phyloP scores from a whole-genome alignment of 2,797 vertebrate species.

The Sebastes nivosus region DNA sequence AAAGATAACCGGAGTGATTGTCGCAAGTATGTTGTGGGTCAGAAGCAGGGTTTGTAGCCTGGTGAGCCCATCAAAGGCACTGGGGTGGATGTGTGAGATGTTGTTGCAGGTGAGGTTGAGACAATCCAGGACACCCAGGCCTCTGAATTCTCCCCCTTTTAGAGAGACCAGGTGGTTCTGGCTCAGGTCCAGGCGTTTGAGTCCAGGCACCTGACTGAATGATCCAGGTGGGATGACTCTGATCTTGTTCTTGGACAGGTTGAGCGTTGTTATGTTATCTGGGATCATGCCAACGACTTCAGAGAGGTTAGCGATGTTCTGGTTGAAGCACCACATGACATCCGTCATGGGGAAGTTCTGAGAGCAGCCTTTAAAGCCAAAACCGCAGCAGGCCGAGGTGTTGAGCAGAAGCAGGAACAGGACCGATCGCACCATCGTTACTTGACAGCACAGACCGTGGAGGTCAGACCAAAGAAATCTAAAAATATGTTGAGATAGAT shows the following conservation, averaged over 20 bases:
- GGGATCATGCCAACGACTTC: conserved; percentile 24
- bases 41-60: conserved; percentile 14
- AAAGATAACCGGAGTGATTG: neutral
- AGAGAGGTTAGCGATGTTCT: conserved; percentile 22
- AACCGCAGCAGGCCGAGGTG: conserved; percentile 15
- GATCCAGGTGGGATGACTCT: conserved; percentile 10
- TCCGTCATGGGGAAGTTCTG: neutral
- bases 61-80: conserved; percentile 18
- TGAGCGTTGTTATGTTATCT: conserved; percentile 10
- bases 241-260: conserved; percentile 41
- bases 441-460: neutral
- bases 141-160: conserved; percentile 34
- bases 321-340: conserved; percentile 23
- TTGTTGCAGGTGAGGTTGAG: conserved; percentile 51
- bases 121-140: neutral
- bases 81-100: conserved; percentile 36
- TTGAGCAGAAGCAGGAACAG: conserved; percentile 34
- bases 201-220: neutral
- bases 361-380: conserved; percentile 33
- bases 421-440: conserved; percentile 4
- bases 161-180: conserved; percentile 37
- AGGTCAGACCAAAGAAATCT: neutral
- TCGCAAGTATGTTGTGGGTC: neutral
- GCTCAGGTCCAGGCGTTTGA: conserved; percentile 24
- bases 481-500: neutral